Conservation (phyloP, 1,140 invertebrate species). For the Asbolus verrucosus region DNA sequence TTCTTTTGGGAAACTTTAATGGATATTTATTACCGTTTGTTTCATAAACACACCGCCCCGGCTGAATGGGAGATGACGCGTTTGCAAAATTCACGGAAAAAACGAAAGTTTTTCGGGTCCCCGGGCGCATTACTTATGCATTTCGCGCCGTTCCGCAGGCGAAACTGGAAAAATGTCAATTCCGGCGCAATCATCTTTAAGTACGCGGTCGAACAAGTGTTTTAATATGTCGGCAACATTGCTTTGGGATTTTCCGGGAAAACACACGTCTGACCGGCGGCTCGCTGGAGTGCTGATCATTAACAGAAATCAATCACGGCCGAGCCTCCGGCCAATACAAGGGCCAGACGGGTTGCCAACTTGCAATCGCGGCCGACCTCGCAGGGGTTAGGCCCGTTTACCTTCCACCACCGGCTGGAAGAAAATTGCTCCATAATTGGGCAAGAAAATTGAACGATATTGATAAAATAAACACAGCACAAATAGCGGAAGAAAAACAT, state of each 20-base stretch:
- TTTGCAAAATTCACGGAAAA: no score
- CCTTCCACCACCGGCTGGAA: conserved; percentile 6
- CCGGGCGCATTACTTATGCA: no score
- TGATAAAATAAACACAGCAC: conserved; percentile 35
- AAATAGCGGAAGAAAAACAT: no score
- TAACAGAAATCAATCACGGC: conserved; percentile 24
- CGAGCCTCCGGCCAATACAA: not conserved
- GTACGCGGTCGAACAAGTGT: no score
- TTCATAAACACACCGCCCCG: not conserved
- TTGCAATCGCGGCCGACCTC: conserved; percentile 14
- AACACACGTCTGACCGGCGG: not conserved
- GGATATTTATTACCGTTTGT: conserved; percentile 20
- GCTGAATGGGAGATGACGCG: no score
- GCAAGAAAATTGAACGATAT: conserved; percentile 33
- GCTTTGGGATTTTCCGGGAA: not conserved
- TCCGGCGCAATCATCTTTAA: no score
- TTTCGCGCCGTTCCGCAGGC: no score
- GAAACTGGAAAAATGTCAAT: no score
- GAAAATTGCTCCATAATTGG: conserved; percentile 36
- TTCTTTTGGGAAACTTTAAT: conserved; percentile 20
- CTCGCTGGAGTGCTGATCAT: conserved; percentile 3
- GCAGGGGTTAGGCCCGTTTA: not conserved
- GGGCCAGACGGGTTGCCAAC: not conserved
- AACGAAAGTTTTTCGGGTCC: no score
- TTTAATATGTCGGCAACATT: no score